phyloP scores from a whole-genome alignment of 1,140 invertebrate genomes.

The Ericerus pela region DNA sequence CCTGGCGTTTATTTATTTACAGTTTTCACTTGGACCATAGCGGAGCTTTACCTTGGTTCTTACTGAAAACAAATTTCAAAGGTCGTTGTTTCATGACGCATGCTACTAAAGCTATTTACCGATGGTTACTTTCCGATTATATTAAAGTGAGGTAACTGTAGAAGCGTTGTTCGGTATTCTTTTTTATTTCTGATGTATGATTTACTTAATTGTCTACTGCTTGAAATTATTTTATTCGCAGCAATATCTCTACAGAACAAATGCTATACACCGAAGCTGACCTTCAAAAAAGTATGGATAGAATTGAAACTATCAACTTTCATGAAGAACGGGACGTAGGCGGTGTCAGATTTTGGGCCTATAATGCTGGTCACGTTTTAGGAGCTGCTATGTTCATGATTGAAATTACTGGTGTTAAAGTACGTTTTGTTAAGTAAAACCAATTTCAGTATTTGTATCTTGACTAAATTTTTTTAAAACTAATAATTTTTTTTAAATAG shows the following conservation, averaged over 20 bases:
- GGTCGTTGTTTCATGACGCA: slow-evolving; percentile 99
- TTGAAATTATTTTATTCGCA: slow-evolving; percentile 28
- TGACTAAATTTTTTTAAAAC: neutral
- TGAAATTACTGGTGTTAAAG: slow-evolving; percentile 94
- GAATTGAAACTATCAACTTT: slow-evolving; percentile 97
- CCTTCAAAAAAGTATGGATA: slow-evolving; percentile 93
- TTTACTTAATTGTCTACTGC: neutral
- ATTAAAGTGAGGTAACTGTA: slow-evolving; percentile 79
- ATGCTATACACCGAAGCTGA: slow-evolving; percentile 97
- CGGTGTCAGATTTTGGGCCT: slow-evolving; percentile 95
- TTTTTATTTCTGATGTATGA: neutral
- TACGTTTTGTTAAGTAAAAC: slow-evolving; percentile 26
- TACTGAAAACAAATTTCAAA: slow-evolving; percentile 94
- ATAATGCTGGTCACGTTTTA: slow-evolving; percentile 95
- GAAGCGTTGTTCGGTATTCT: neutral
- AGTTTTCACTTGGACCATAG: slow-evolving; percentile 98
- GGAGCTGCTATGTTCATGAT: slow-evolving; percentile 99
- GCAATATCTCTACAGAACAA: slow-evolving; percentile 92
- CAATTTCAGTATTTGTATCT: neutral
- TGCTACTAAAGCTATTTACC: slow-evolving; percentile 98
- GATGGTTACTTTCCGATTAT: slow-evolving; percentile 96
- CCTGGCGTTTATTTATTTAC: slow-evolving; percentile 19
- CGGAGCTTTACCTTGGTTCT: slow-evolving; percentile 94
- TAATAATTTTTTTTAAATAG: slow-evolving; percentile 33
- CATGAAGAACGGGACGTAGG: slow-evolving; percentile 96